Conservation (phyloP, 2,888 invertebrate species). For the Pemphredon lugubris region DNA sequence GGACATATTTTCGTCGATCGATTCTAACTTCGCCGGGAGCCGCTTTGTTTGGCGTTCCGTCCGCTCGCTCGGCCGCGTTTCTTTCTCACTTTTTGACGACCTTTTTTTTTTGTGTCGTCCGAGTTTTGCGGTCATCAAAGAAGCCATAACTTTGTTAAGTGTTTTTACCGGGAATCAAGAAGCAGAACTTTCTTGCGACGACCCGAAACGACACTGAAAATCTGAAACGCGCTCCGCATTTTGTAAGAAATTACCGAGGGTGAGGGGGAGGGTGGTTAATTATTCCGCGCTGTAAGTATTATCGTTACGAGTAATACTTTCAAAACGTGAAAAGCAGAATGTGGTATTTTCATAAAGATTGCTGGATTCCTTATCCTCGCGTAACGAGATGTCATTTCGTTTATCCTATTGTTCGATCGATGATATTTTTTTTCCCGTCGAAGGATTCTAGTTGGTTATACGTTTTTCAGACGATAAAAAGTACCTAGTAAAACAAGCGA, state of each 20-base stretch:
- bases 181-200: not conserved
- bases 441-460: constrained; percentile 26
- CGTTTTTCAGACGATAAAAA: constrained; percentile 57
- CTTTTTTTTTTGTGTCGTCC: constrained; percentile 6
- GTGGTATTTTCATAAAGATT: too few relatives aligned
- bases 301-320: too few relatives aligned
- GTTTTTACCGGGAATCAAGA: constrained; percentile 37
- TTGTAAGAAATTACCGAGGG: too few relatives aligned
- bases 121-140: constrained; percentile 10
- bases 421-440: constrained; percentile 11
- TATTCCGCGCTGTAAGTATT: too few relatives aligned
- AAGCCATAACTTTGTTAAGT: constrained; percentile 47
- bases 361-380: not conserved
- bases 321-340: too few relatives aligned
- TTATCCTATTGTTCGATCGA: not conserved
- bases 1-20: too few relatives aligned
- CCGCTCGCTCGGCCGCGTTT: too few relatives aligned
- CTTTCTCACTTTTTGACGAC: not conserved
- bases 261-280: too few relatives aligned
- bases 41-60: too few relatives aligned
- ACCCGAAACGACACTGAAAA: constrained; percentile 22
- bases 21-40: too few relatives aligned
- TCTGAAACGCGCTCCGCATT: too few relatives aligned
- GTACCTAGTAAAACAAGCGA: constrained; percentile 72
- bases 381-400: not conserved